Evolutionary conservation across 2,113 vertebrate genomes (phyloP).

Genomic region (Campylorhamphus procurvoides): DNA sequence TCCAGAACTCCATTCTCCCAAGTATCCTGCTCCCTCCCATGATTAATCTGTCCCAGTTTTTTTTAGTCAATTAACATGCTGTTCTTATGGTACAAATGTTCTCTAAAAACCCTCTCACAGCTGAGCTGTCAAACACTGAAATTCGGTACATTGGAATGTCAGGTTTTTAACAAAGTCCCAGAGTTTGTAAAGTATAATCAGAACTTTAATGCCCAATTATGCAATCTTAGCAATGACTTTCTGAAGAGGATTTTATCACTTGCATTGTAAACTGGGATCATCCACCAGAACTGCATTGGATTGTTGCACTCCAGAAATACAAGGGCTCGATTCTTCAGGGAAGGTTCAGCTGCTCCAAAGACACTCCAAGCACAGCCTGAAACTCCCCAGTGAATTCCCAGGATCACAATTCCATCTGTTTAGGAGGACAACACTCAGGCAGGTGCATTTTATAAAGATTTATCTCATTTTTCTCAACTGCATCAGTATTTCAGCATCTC

Average conservation of each 20-base stretch:
- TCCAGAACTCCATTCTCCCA: constrained; percentile 1
- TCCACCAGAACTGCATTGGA: background rate
- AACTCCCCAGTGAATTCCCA: background rate
- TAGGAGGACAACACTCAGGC: background rate
- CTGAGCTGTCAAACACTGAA: constrained; percentile 62
- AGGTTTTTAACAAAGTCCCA: constrained; percentile 41
- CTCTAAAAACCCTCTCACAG: constrained; percentile 42
- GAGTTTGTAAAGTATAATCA: constrained; percentile 49
- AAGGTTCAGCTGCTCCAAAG: background rate
- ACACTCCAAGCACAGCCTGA: background rate
- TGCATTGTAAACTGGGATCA: background rate
- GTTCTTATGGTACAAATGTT: constrained; percentile 64
- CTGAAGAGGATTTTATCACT: background rate
- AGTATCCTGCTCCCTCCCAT: background rate
- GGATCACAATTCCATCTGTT: background rate
- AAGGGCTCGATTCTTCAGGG: background rate
- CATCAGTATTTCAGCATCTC: background rate
- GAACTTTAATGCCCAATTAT: constrained; percentile 53
- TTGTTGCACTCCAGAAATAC: background rate
- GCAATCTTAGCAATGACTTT: background rate
- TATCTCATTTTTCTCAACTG: accelerated
- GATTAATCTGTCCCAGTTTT: constrained; percentile 73
- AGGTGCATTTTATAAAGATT: background rate
- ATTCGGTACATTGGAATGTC: constrained; percentile 47
- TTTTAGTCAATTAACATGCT: constrained; percentile 59